phyloP scores from a whole-genome alignment of 2,113 vertebrate species.

The Pseudopipra pipra region DNA sequence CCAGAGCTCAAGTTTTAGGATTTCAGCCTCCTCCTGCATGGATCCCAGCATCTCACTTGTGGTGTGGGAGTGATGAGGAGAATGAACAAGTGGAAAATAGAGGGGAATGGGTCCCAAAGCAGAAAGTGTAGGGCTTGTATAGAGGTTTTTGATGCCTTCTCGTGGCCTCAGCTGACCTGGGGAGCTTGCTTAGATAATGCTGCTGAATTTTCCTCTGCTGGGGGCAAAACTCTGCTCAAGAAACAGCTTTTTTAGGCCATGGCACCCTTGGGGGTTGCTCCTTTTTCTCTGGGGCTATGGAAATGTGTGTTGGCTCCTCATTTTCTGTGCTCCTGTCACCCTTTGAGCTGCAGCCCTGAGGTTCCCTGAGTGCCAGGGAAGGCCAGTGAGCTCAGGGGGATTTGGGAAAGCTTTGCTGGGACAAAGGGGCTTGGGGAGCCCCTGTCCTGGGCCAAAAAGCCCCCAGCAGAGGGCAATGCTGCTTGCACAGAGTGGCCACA shows the following conservation, averaged over 20 bases:
- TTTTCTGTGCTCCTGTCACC: background rate
- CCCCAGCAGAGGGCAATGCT: constrained; percentile 24
- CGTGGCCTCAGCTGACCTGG: background rate
- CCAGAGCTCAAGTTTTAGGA: background rate
- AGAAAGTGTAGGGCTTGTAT: background rate
- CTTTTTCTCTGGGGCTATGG: too few species aligned
- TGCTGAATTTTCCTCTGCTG: background rate
- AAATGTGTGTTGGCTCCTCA: background rate
- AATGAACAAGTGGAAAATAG: background rate
- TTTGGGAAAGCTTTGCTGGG: background rate
- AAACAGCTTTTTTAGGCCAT: background rate
- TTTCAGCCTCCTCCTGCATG: background rate
- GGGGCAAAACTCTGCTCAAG: background rate
- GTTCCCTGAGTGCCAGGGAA: background rate
- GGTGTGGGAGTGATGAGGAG: background rate
- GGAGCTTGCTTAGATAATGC: background rate
- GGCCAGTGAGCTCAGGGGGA: background rate
- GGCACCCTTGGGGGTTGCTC: background rate
- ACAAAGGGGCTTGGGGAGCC: background rate
- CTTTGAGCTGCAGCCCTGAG: background rate
- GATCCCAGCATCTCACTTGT: background rate
- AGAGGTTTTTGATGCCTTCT: background rate
- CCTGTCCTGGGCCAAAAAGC: background rate
- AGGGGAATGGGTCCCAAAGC: background rate
- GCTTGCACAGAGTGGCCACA: background rate